Evolutionary conservation across 2,797 vertebrate genomes (phyloP).

Genomic region (Hippopotamyrus pictus): DNA sequence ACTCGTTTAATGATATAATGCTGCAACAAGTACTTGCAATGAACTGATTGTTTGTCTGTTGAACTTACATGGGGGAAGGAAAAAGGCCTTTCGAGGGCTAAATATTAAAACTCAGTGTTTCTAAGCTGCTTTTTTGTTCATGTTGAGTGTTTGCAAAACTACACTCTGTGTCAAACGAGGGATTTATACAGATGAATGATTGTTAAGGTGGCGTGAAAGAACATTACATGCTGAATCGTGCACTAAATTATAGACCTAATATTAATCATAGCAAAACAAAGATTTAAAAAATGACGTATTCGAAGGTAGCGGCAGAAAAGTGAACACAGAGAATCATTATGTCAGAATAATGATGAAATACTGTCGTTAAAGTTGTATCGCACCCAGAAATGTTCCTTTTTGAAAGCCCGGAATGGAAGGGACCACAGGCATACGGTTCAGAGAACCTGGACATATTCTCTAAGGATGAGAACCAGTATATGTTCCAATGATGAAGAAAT

Average conservation of each 20-base stretch:
- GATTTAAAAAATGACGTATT: constrained; percentile 9
- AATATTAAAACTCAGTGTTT: constrained; percentile 7
- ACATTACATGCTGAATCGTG: constrained; percentile 43
- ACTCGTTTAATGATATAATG: constrained; percentile 14
- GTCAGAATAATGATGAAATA: constrained; percentile 2
- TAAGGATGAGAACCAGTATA: neutral
- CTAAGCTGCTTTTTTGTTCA: constrained; percentile 18
- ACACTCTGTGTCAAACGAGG: constrained; percentile 32
- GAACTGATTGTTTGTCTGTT: constrained; percentile 14
- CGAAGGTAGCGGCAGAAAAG: neutral
- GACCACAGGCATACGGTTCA: neutral
- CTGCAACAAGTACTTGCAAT: neutral
- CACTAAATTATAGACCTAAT: constrained; percentile 27
- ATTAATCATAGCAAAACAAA: constrained; percentile 35
- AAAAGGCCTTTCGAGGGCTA: neutral
- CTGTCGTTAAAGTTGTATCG: neutral
- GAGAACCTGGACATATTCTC: neutral
- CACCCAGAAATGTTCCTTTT: neutral
- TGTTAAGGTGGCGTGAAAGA: constrained; percentile 41
- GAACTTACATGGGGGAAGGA: neutral
- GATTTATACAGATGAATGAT: constrained; percentile 38
- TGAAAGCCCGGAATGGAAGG: neutral
- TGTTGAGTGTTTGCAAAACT: constrained; percentile 26
- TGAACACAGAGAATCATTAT: neutral
- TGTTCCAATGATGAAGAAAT: neutral